phyloP scores from a whole-genome alignment of 30 jellyfish, hydroid and myxozoan species.

The Hydra vulgaris region DNA sequence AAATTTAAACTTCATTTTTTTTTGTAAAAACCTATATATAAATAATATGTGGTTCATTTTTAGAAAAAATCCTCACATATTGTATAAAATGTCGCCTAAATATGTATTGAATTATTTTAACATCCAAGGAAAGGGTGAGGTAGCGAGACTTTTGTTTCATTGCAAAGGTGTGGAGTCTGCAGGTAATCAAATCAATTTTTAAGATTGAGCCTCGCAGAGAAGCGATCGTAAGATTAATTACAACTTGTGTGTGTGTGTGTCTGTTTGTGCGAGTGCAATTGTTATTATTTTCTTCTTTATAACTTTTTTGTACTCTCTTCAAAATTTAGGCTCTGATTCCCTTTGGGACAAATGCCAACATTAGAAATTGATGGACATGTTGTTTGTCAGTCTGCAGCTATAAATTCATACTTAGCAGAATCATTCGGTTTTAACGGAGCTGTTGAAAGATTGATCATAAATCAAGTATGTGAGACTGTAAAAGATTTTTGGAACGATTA shows the following conservation, averaged over 20 bases:
- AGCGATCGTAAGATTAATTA: conserved; percentile 12
- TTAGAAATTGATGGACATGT: neutral
- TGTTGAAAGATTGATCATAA: neutral
- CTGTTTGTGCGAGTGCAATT: too few species aligned
- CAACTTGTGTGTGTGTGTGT: neutral
- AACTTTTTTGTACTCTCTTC: neutral
- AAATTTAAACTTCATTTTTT: too few species aligned
- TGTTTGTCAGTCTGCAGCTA: neutral
- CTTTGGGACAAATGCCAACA: conserved; percentile 1
- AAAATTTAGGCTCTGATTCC: neutral
- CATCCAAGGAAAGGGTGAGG: conserved; percentile 28
- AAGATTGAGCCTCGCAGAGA: conserved; percentile 19
- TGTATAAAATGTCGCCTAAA: conserved; percentile 44
- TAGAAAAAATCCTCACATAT: too few species aligned
- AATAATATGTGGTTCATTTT: too few species aligned
- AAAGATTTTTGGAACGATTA: neutral
- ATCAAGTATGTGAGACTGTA: neutral
- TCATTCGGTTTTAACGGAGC: neutral
- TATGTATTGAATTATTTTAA: conserved; percentile 27
- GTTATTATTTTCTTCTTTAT: neutral
- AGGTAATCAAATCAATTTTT: neutral
- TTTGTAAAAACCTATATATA: too few species aligned
- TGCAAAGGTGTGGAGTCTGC: conserved; percentile 34
- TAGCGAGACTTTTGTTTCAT: conserved; percentile 26
- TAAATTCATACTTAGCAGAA: neutral